Evolutionary conservation across 2,888 invertebrate genomes (phyloP).

Genomic region (Lasioglossum vierecki): DNA sequence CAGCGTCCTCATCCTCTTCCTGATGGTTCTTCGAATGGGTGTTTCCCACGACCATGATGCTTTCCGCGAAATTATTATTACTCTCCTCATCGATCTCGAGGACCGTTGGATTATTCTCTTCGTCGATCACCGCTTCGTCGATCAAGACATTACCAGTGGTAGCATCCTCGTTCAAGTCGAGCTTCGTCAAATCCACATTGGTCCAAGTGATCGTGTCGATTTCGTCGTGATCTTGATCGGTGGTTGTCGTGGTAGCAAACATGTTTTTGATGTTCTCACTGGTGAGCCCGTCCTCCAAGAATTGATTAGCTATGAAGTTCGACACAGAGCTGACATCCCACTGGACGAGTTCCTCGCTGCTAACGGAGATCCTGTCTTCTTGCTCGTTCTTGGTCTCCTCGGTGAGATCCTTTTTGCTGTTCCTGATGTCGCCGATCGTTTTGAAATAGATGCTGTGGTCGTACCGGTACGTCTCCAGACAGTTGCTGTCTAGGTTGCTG

Average conservation of each 20-base stretch:
- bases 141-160: neutral
- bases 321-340: conserved; percentile 56
- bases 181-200: conserved; percentile 69
- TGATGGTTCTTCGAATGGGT: neutral
- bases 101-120: neutral
- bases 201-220: conserved; percentile 59
- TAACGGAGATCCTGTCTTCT: conserved; percentile 55
- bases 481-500: conserved; percentile 77
- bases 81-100: conserved; percentile 18
- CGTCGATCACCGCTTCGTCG: neutral
- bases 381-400: conserved; percentile 33
- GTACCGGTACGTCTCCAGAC: conserved; percentile 80
- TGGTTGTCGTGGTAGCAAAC: conserved; percentile 13
- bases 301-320: conserved; percentile 38
- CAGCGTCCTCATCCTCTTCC: neutral
- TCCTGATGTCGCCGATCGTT: conserved; percentile 80
- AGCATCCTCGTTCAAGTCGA: conserved; percentile 56
- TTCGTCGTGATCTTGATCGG: neutral
- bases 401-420: conserved; percentile 57
- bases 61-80: conserved; percentile 43
- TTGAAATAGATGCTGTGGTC: conserved; percentile 83
- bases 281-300: neutral
- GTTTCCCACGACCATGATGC: neutral
- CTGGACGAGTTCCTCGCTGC: conserved; percentile 67
- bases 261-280: conserved; percentile 22